phyloP scores from a whole-genome alignment of 2,888 invertebrate genomes.

The Amblyteles armatorius region DNA sequence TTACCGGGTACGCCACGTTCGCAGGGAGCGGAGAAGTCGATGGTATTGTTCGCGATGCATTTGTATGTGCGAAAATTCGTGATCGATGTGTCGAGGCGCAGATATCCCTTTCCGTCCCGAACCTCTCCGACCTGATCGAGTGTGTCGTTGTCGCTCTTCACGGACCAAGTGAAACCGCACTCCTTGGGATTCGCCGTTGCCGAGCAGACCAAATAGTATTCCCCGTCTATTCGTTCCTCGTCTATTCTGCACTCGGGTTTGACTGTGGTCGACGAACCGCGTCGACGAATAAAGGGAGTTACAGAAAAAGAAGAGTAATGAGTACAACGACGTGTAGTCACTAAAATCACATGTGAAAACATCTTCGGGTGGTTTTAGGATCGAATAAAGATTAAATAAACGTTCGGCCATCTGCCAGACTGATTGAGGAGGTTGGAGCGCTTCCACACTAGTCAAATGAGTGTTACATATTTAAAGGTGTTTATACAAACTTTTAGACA shows the following conservation, averaged over 20 bases:
- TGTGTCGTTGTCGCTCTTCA: slow-evolving; percentile 94
- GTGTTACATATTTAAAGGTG: no score
- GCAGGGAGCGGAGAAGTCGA: slow-evolving; percentile 88
- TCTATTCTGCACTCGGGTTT: slow-evolving; percentile 94
- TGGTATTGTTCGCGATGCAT: slow-evolving; percentile 94
- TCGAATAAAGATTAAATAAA: neutral
- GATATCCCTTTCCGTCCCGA: slow-evolving; percentile 86
- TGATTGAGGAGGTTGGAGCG: no score
- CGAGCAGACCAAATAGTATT: slow-evolving; percentile 92
- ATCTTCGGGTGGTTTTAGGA: neutral
- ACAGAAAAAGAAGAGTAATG: neutral
- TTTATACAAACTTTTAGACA: no score
- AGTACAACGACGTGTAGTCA: neutral
- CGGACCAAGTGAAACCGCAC: slow-evolving; percentile 93
- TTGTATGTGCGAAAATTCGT: slow-evolving; percentile 92
- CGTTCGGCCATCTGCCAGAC: no score
- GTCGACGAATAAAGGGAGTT: slow-evolving; percentile 18
- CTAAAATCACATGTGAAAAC: neutral
- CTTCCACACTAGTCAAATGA: no score
- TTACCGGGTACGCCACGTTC: slow-evolving; percentile 86
- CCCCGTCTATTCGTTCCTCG: slow-evolving; percentile 90
- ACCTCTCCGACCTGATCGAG: slow-evolving; percentile 87
- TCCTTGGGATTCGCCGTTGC: slow-evolving; percentile 92
- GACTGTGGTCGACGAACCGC: slow-evolving; percentile 86
- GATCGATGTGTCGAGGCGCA: slow-evolving; percentile 87